Evolutionary conservation across 2,113 vertebrate species (phyloP), one percentile per base, ranked within the genome.

Genomic region (Mustelus asterias): DNA sequence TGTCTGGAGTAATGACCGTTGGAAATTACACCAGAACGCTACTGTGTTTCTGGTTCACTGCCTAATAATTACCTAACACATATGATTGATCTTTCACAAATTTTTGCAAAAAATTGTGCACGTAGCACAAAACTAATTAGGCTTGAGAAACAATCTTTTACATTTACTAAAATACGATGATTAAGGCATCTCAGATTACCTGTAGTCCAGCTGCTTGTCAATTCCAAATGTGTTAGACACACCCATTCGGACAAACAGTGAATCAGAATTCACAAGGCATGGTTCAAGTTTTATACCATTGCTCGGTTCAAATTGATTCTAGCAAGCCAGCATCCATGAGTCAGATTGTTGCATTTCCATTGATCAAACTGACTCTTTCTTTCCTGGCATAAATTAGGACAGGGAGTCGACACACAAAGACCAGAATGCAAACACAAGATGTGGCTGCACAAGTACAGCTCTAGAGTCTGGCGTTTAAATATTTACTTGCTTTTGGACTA

Each of bases 241-340:
- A 60, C 11, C 88, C 54, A n/a, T 63, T 63, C n/a, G 88, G n/a
- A n/a, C 33, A 4, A 83, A 83, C 16, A 83, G 37, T 83, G 37
- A 92, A 92, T 92, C 54, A 92, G 29, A 63, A 92, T 92, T 90
- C 88, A 90, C 54, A 20, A 14, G 80, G 58, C 54, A 92, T 33
- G 18, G 58, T 2, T 58, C 48, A 54, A 33, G 29, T 63, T 33
- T 63, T 92, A 92, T 92, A 63, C 0, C 8, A 63, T 33, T 92
- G 88, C 88, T 54, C 0, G 44, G 24, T 48, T 88, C 24, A 11
- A 41, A 29, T 54, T 88, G 26, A 29, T 29, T 29, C 41, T 26
- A 58, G 48, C 86, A 29, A n/a, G 22, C 24, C 24, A 89, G 44
- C 86, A 29, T 13, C 80, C 24, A 54, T 11, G 86, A 44, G 48